Evolutionary conservation across 1,140 invertebrate species (phyloP), one percentile per base, ranked within the genome.

Genomic region (Tenebrio molitor): DNA sequence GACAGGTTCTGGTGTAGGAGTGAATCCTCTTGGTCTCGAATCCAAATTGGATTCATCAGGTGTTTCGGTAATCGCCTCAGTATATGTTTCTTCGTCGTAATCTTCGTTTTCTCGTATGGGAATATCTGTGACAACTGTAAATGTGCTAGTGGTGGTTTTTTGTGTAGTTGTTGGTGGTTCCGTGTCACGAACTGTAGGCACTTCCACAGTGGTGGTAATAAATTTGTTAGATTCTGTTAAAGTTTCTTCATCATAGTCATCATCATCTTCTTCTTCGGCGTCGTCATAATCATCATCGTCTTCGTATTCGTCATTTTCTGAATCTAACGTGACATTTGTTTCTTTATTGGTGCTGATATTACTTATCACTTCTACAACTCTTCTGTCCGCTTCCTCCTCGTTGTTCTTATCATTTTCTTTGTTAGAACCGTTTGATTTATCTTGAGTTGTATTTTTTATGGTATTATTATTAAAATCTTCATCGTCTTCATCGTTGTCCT

Each of bases 251-350:
- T 73, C 12, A 12, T 63, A 21, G 23, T 64, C 19, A 12, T 73
- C 12, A 12, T 63, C 14, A 34, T 64, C 19, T 10, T 69, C 36
- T 17, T 65, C 21, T 70, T 66, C 71, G n/a, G 73, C 64, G 17
- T 76, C 33, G 7, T 75, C 67, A 14, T 69, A 62, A 73, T 73
- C 36, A 8, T 73, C 34, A 19, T 71, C 65, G 12, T 69, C 71
- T 17, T 74, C 62, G 8, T 62, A 21, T 19, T 25, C 67, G n/a
- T 53, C 44, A 14, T 19, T 12, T 53, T 33, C 6, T 50, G 12
- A 14, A 46, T 71, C 63, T 12, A 29, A 29, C n/a, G n/a, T n/a
- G n/a, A n/a, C n/a, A n/a, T n/a, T n/a, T n/a, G n/a, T n/a, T n/a
- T n/a, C n/a, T n/a, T n/a, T n/a, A n/a, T n/a, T n/a, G n/a, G n/a